These are phyloP conservation scores for Piprites chloris DNA, from an alignment of 2,113 vertebrate genomes.

Conservation along the genomic window DNA sequence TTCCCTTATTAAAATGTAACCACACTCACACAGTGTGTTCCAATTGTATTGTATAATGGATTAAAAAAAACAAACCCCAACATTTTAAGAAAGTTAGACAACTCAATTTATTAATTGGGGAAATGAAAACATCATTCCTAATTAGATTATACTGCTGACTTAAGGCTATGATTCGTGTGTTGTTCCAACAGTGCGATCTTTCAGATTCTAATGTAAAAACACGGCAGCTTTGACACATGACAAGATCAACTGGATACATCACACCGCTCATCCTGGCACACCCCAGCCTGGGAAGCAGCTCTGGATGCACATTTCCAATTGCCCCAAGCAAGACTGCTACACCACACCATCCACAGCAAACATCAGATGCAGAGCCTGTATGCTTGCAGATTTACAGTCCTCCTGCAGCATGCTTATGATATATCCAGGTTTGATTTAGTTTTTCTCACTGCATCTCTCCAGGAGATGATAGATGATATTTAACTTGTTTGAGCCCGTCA, in stretches of 20 bases:
- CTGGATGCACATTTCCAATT: neutral
- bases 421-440: neutral
- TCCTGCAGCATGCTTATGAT: neutral
- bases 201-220: slow-evolving; percentile 53
- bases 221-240: neutral
- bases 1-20: slow-evolving; percentile 42
- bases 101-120: slow-evolving; percentile 68
- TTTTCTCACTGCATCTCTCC: neutral
- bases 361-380: neutral
- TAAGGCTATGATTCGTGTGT: slow-evolving; percentile 53
- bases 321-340: neutral
- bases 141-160: slow-evolving; percentile 70
- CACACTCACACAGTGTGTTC: slow-evolving; percentile 51
- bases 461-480: slow-evolving; percentile 67
- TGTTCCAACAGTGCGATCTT: slow-evolving; percentile 46
- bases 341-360: neutral
- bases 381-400: neutral
- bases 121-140: slow-evolving; percentile 72
- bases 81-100: slow-evolving; percentile 52
- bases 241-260: neutral
- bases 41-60: slow-evolving; percentile 34
- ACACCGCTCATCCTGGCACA: neutral
- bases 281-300: neutral
- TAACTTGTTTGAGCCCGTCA: slow-evolving; percentile 73
- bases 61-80: neutral